Base-by-base conservation (phyloP, 2,113 vertebrate species). In the Mirounga angustirostris region DNA sequence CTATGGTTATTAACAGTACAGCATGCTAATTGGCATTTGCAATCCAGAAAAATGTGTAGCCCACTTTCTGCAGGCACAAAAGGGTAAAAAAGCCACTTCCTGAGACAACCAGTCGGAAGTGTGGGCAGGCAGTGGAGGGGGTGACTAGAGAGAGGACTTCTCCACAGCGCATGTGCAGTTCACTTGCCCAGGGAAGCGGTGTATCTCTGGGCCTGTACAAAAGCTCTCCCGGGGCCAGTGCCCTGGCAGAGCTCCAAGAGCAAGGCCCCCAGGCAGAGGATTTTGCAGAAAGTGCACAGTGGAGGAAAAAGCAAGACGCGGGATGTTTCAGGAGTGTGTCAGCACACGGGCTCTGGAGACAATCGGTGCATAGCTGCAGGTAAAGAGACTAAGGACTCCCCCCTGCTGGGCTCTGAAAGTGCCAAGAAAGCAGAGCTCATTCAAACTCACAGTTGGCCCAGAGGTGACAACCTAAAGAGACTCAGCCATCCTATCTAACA, bases 281-380 rank as follows among this genome's bases (percentile, higher is more conserved):
- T 3, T 46, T 12, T 5, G 59, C 61, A 56, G 12, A 50, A 18
- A 56, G 2, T 22, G 3, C 65, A 4, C 59, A 15, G 2, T 4
- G 56, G 33, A 76, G 22, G 13, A 65, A 50, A 67, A 93, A 88
- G 52, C 40, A 16, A 81, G 89, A 52, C 0, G 2, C 4, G 1
- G 3, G n/a, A 0, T 1, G 13, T n/a, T 24, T 43, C 1, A 0
- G 40, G 46, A 52, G 7, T 12, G 0, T 26, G 4, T n/a, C 46
- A 63, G 71, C 65, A 30, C 7, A 10, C 52, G 10, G 36, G 24
- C 16, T 46, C 21, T 16, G 18, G 1, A 13, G 28, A 80, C 50
- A n/a, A 21, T 12, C 7, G 22, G 19, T 19, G 0, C 5, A 4
- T 21, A 54, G 33, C 26, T 33, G 54, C 18, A 85, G 43, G 21